Conservation (phyloP, 2,113 vertebrate species). For the Porphyrio hochstetteri region DNA sequence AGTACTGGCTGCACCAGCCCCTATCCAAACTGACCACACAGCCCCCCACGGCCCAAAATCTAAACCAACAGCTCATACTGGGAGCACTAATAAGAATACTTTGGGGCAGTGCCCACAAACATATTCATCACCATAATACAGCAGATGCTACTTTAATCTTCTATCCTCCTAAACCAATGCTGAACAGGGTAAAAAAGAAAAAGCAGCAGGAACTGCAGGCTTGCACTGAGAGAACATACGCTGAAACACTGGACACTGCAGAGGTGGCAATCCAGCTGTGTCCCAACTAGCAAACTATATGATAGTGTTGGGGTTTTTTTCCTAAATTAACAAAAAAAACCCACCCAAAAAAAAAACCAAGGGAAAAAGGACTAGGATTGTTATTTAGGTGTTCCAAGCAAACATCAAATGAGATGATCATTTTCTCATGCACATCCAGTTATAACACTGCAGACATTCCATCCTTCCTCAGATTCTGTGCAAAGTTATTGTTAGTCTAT, state of each 20-base stretch:
- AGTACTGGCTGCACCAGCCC: background rate
- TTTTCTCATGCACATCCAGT: background rate
- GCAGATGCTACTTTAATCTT: background rate
- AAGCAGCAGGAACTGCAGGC: background rate
- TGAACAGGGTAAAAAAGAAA: background rate
- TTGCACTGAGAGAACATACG: background rate
- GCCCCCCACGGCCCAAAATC: background rate
- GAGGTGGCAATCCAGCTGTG: background rate
- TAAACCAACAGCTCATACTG: fast-evolving
- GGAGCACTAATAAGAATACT: background rate
- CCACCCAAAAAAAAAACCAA: too few relatives aligned
- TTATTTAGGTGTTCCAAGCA: background rate
- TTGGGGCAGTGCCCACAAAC: background rate
- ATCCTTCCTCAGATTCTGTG: background rate
- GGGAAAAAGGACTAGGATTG: background rate
- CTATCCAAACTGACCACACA: background rate
- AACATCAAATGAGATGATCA: background rate
- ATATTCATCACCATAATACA: background rate
- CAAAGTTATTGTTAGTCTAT: background rate
- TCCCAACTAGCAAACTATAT: background rate
- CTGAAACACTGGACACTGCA: background rate
- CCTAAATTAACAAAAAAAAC: background rate
- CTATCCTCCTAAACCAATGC: background rate
- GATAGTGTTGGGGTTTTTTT: background rate
- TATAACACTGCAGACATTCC: background rate